phyloP scores from a whole-genome alignment of 2,888 invertebrate genomes.

The Lochmaea capreae region DNA sequence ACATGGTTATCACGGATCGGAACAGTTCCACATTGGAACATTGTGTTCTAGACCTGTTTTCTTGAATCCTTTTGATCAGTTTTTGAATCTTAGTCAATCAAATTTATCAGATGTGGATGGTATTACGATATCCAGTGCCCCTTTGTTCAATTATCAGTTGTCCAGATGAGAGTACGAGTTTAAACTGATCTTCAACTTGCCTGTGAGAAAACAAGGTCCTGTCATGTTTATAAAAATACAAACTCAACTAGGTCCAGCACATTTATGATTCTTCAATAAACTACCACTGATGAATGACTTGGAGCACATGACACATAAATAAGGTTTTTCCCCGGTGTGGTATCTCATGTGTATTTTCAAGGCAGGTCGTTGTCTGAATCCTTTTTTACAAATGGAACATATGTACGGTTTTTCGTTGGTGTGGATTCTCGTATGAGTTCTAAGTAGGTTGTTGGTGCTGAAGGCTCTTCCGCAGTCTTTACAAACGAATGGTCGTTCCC shows the following conservation, averaged over 20 bases:
- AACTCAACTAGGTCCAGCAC: conserved; percentile 31
- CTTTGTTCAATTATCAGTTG: no score
- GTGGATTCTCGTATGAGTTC: conserved; percentile 48
- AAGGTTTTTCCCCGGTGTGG: conserved; percentile 68
- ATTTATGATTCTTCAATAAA: conserved; percentile 59
- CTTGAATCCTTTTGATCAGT: no score
- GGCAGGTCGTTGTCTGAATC: conserved; percentile 41
- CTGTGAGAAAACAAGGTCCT: no score
- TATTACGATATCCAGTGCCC: no score
- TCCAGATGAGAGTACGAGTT: no score
- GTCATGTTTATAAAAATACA: background rate
- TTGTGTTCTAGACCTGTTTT: no score
- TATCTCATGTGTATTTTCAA: conserved; percentile 65
- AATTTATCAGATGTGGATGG: no score
- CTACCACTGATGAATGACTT: conserved; percentile 69
- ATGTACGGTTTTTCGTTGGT: conserved; percentile 45
- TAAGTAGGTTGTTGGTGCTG: conserved; percentile 47
- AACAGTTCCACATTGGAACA: no score
- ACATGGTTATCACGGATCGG: no score
- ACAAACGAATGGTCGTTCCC: conserved; percentile 56
- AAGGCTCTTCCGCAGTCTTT: conserved; percentile 55
- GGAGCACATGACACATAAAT: conserved; percentile 61
- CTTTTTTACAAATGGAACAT: conserved; percentile 39
- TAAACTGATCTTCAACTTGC: no score
- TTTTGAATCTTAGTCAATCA: no score